These are phyloP conservation scores for Colostygia pectinataria DNA, from an alignment of 2,888 invertebrate species.

Conservation along the genomic window DNA sequence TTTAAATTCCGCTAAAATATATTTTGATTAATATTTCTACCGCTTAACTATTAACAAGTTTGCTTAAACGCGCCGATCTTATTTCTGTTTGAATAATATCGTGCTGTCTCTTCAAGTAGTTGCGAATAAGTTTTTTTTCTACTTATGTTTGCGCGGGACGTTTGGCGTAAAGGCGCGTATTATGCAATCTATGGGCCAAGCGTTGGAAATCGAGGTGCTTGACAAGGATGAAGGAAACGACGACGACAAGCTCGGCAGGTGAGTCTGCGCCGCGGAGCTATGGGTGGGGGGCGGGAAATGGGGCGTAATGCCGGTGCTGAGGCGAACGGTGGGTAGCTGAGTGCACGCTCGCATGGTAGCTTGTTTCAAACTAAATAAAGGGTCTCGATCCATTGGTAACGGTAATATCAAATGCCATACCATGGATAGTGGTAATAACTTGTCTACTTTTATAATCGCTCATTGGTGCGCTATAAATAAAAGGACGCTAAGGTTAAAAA, in stretches of 20 bases:
- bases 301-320: too few relatives aligned
- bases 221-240: conserved; percentile 93
- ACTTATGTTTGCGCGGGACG: conserved; percentile 78
- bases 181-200: conserved; percentile 87
- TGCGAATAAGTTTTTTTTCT: conserved; percentile 75
- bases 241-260: conserved; percentile 96
- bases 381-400: neutral
- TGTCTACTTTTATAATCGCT: neutral
- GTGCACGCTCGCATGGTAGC: conserved; percentile 18
- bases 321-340: conserved; percentile 17
- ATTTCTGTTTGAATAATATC: conserved; percentile 28
- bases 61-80: conserved; percentile 35
- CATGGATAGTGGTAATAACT: neutral
- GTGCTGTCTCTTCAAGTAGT: conserved; percentile 38
- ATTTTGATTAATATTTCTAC: conserved; percentile 31
- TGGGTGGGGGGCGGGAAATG: too few relatives aligned
- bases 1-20: too few relatives aligned
- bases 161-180: conserved; percentile 78
- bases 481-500: too few relatives aligned
- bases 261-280: conserved; percentile 73
- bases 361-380: neutral
- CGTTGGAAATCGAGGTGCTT: conserved; percentile 88
- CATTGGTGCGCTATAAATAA: conserved; percentile 6
- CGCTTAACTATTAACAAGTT: conserved; percentile 35
- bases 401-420: neutral